These are phyloP conservation scores for Cherax destructor DNA, from an alignment of 1,140 invertebrate species.

Conservation along the genomic window DNA sequence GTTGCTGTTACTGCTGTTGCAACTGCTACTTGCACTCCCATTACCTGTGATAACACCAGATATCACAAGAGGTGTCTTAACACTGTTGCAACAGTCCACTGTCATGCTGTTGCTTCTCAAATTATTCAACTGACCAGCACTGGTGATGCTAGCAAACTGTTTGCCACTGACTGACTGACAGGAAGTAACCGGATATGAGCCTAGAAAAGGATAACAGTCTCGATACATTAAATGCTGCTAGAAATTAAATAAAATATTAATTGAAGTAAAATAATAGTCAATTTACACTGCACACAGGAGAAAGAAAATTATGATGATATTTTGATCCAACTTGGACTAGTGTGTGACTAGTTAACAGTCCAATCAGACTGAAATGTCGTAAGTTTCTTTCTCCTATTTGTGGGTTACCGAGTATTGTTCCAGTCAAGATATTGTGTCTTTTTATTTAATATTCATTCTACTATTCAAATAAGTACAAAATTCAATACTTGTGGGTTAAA, in stretches of 20 bases:
- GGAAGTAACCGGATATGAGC: constrained; percentile 20
- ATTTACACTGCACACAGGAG: too few species aligned
- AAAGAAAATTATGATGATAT: too few species aligned
- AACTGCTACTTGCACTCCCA: constrained; percentile 27
- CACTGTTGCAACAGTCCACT: constrained; percentile 4
- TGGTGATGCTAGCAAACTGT: not conserved
- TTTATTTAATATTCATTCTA: too few species aligned
- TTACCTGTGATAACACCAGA: constrained; percentile 44
- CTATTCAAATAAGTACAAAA: too few species aligned
- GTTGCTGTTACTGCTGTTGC: constrained; percentile 45
- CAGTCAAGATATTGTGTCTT: too few species aligned
- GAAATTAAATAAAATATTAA: not conserved
- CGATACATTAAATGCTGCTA: not conserved
- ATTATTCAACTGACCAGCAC: not conserved
- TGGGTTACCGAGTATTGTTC: too few species aligned
- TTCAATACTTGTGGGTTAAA: too few species aligned
- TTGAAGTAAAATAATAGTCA: too few species aligned
- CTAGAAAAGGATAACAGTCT: constrained; percentile 1
- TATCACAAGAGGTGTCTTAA: constrained; percentile 35
- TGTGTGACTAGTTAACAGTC: too few species aligned
- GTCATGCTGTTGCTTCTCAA: constrained; percentile 38
- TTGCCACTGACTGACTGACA: constrained; percentile 13
- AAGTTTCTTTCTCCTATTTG: too few species aligned
- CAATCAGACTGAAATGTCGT: too few species aligned
- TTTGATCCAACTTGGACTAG: too few species aligned